Evolutionary conservation across 1,140 invertebrate species (phyloP).

Genomic region (Batillaria attramentaria): DNA sequence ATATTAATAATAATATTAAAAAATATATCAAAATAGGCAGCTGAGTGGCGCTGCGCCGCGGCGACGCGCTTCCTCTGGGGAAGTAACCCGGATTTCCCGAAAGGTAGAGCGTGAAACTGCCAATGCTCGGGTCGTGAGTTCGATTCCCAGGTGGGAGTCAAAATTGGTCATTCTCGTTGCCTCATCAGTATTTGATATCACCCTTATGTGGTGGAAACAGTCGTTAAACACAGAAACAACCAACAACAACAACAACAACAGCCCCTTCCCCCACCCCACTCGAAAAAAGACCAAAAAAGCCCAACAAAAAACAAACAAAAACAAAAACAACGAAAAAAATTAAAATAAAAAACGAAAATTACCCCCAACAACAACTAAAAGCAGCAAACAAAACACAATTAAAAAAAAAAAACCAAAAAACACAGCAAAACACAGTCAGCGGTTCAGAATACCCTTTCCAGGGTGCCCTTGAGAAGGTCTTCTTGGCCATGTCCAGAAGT

Average conservation of each 20-base stretch:
- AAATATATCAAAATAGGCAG: too few species aligned
- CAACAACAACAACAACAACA: background rate
- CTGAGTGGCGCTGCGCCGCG: too few species aligned
- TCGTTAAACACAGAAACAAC: background rate
- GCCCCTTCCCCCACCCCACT: background rate
- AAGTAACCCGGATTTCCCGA: too few species aligned
- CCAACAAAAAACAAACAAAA: background rate
- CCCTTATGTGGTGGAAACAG: background rate
- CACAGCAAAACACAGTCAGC: background rate
- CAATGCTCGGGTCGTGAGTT: too few species aligned
- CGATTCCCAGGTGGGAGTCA: too few species aligned
- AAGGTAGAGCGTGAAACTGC: too few species aligned
- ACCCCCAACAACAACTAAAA: background rate
- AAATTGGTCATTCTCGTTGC: background rate
- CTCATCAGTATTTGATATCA: background rate
- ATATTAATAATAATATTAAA: too few species aligned
- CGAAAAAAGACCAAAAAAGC: background rate
- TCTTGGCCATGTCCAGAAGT: background rate
- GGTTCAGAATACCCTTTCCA: background rate
- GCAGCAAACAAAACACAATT: background rate
- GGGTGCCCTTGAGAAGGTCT: background rate
- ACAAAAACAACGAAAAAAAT: background rate
- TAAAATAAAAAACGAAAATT: background rate
- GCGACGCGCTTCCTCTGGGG: too few species aligned
- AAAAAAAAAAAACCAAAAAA: background rate